These are phyloP conservation scores for Argya squamiceps DNA, from an alignment of 2,797 vertebrate genomes.

Conservation along the genomic window DNA sequence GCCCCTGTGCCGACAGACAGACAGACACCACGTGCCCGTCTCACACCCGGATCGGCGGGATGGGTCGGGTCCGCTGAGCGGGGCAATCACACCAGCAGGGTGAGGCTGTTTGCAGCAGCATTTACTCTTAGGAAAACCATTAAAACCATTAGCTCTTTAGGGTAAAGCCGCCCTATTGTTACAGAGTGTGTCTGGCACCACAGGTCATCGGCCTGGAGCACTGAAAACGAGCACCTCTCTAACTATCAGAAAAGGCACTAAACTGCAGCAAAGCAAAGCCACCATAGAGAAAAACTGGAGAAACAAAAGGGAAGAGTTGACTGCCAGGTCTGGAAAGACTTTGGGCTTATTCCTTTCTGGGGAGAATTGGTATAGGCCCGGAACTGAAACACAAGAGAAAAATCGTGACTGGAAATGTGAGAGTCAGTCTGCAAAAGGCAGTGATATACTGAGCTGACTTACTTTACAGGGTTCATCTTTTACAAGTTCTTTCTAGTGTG, in stretches of 20 bases:
- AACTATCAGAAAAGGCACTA: neutral
- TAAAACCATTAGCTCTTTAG: neutral
- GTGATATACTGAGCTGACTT: neutral
- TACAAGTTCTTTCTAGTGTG: neutral
- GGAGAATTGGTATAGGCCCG: neutral
- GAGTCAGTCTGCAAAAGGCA: neutral
- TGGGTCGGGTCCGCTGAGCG: conserved; percentile 15
- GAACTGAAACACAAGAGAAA: neutral
- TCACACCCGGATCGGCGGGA: neutral
- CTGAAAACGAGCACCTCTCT: neutral
- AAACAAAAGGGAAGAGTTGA: neutral
- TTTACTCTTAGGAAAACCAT: conserved; percentile 1
- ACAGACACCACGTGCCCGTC: neutral
- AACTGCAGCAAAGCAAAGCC: neutral
- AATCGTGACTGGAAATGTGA: neutral
- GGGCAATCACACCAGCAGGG: neutral
- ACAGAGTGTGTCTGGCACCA: neutral
- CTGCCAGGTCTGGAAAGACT: neutral
- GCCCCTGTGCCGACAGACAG: neutral
- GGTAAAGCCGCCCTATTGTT: neutral
- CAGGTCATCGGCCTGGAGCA: neutral
- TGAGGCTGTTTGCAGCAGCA: neutral
- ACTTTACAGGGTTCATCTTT: neutral
- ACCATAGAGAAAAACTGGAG: neutral
- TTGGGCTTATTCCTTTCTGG: neutral